These are phyloP conservation scores for Coptodon rendalli DNA, from an alignment of 2,113 vertebrate species.

Conservation along the genomic window DNA sequence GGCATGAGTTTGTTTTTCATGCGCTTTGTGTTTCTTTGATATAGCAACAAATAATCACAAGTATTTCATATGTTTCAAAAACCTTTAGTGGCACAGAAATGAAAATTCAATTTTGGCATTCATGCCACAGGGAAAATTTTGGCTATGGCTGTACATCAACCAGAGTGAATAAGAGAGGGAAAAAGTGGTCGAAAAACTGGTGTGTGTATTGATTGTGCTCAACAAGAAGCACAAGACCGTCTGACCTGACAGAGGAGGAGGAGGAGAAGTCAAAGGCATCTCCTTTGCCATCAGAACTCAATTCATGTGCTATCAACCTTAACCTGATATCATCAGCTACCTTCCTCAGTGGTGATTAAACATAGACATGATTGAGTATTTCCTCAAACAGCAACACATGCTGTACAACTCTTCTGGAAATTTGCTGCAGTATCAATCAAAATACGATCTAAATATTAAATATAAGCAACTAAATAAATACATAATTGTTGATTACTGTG, in stretches of 20 bases:
- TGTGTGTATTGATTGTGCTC: conserved; percentile 16
- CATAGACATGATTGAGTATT: not conserved
- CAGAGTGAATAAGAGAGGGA: not conserved
- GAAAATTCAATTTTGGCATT: not conserved
- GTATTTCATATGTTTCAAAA: not conserved
- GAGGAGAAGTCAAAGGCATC: conserved; percentile 33
- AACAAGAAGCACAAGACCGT: not conserved
- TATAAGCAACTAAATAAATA: not conserved
- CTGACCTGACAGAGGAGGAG: not conserved
- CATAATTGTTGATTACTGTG: not conserved
- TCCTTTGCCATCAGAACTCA: not conserved
- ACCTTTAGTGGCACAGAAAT: not conserved
- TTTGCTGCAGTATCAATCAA: not conserved
- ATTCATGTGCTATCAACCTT: conserved; percentile 20
- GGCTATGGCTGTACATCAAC: not conserved
- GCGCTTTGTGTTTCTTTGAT: not conserved
- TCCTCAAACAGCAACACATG: not conserved
- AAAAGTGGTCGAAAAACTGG: not conserved
- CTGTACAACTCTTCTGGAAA: not conserved
- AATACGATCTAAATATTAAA: not conserved
- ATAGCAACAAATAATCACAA: not conserved
- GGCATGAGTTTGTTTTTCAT: not conserved
- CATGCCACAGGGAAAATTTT: not conserved
- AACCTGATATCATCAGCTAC: conserved; percentile 10
- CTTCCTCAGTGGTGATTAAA: not conserved